Evolutionary conservation across 2,888 invertebrate genomes (phyloP), one percentile per base, ranked within the genome.

Genomic region (Chrysolina haemoptera): DNA sequence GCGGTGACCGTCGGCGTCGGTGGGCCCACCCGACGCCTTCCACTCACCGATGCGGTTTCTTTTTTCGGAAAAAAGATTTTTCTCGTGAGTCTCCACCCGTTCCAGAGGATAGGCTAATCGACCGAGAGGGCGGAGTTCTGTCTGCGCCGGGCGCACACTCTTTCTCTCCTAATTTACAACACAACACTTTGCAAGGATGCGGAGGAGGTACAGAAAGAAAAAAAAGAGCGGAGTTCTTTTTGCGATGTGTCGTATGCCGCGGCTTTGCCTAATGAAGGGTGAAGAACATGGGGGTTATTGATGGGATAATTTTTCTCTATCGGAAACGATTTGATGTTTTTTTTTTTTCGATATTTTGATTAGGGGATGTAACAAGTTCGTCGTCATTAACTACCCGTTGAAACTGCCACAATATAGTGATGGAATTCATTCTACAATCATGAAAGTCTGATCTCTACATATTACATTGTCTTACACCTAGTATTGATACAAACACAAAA

Each of bases 1-100:
- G 87, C 87, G 85, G 86, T 87, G 86, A 86, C 87, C 87, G 87
- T 74, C 78, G 71, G 75, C 80, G 81, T 82, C 80, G 81, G 87
- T 88, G 86, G 83, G 88, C 89, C 88, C 86, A 82, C 82, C 83
- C 81, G 59, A 59, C 83, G 85, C 83, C 73, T 78, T 77, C 84
- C 86, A 83, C 82, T 85, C 86, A 85, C 87, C 86, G 86, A 84
- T 87, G 87, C 84, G 86, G 85, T 85, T 86, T 87, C 87, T 85
- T 87, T 87, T 88, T 88, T 87, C 85, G 84, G 84, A 85, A 88
- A 88, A 88, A 88, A 87, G 86, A 88, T 88, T 88, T 88, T 88
- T 88, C 88, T 87, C 84, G 80, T 83, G 85, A 88, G 88, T 88
- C 88, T 88, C 88, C 88, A 88, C 88, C 88, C 88, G 87, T 83